Base-by-base conservation (phyloP, 1,140 invertebrate species). In the Pogonomyrmex barbatus region DNA sequence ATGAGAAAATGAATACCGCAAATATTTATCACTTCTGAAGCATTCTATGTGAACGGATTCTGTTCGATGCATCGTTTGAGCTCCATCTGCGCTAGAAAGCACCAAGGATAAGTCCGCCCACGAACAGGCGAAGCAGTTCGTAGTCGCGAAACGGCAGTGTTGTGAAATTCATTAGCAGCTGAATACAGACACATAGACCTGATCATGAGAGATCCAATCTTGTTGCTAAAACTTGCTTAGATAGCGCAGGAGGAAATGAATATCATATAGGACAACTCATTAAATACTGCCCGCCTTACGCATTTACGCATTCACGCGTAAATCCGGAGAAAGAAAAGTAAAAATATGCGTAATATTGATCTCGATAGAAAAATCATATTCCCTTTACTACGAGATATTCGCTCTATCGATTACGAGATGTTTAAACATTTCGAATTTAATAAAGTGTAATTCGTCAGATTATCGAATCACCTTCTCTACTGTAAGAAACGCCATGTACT, bases 121-220 rank as follows among this genome's bases (percentile, higher is more conserved):
- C 86, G 78, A 63, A 67, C 73, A 73, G 56, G 65, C 78, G 70
- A 73, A 82, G 75, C 84, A 65, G 67, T 77, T 73, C 56, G 84
- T 86, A 68, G 81, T 87, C 68, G 67, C 54, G 79, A 82, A 83
- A 83, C 79, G 36, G 33, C 30, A 52, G 17, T 24, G 87, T 93
- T 93, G 88, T 89, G 92, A 93, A 93, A 93, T 92, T 93, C 90
- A 93, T 93, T 92, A 91, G 90, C 86, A 54, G 79, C 82, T 87
- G 85, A 88, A 89, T 42, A 50, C 65, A 67, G 87, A 42, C 79
- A 60, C 68, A 68, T 54, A 60, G n/a, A 75, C 30, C 45, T 56
- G 79, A 82, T 82, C 68, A 42, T 67, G 42, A 42, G 67, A 60
- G 68, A n/a, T 60, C 71, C 67, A 75, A 83, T 83, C 79, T 60